Conservation (phyloP, 2,888 invertebrate genomes). For the Euproctis similis region DNA sequence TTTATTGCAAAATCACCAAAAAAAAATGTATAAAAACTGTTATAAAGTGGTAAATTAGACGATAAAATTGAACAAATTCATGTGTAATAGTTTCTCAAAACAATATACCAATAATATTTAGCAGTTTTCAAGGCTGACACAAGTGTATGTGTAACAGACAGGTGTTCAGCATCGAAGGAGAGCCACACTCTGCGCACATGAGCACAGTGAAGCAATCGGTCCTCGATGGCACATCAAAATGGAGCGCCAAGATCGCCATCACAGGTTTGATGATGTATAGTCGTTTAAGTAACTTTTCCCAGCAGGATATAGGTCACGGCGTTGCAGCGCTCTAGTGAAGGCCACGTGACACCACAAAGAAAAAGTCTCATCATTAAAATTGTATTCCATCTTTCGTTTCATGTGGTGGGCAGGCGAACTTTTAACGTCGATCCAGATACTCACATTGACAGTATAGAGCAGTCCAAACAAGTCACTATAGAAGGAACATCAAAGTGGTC, state of each 20-base stretch:
- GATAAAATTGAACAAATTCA: no score
- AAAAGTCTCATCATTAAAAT: slow-evolving; percentile 61
- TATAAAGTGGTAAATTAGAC: no score
- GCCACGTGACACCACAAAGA: slow-evolving; percentile 36
- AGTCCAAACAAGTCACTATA: slow-evolving; percentile 97
- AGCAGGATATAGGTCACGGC: slow-evolving; percentile 23
- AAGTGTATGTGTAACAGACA: slow-evolving; percentile 81
- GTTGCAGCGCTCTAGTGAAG: slow-evolving; percentile 19
- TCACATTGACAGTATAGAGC: slow-evolving; percentile 98
- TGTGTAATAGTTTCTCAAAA: no score
- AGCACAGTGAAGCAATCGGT: slow-evolving; percentile 99
- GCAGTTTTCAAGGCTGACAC: slow-evolving; percentile 38
- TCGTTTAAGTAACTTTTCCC: slow-evolving; percentile 26
- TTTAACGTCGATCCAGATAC: slow-evolving; percentile 98
- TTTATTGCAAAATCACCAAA: no score
- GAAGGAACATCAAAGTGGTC: slow-evolving; percentile 99
- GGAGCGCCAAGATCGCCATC: slow-evolving; percentile 99
- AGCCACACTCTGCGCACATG: slow-evolving; percentile 96
- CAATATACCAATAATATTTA: background rate
- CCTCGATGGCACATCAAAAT: slow-evolving; percentile 99
- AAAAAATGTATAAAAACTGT: no score
- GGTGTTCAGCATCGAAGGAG: slow-evolving; percentile 96
- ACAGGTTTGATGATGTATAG: slow-evolving; percentile 90
- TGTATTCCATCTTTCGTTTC: slow-evolving; percentile 66
- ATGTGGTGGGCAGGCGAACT: slow-evolving; percentile 87